Conservation (phyloP, 2,797 vertebrate genomes). For the Craterocephalus amniculus region DNA sequence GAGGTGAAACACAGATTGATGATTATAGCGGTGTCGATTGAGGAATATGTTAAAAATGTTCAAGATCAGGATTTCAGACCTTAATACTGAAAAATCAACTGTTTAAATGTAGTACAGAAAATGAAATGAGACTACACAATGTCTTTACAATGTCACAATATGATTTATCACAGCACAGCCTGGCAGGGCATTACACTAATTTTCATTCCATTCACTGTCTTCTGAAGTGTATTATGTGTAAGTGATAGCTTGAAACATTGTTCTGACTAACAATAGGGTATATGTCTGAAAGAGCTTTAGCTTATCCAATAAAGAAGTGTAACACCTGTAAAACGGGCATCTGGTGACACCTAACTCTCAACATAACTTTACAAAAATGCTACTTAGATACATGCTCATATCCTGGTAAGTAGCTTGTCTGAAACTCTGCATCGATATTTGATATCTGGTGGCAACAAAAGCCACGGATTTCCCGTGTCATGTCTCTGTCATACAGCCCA, state of each 20-base stretch:
- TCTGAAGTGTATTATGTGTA: conserved; percentile 41
- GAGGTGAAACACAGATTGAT: too few relatives aligned
- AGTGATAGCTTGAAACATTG: conserved; percentile 59
- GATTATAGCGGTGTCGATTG: too few relatives aligned
- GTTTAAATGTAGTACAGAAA: not conserved
- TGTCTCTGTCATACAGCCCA: conserved; percentile 30
- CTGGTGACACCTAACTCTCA: conserved; percentile 53
- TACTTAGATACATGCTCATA: conserved; percentile 58
- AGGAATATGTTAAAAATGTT: too few relatives aligned
- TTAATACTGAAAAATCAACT: not conserved
- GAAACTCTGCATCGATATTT: conserved; percentile 54
- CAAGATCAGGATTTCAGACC: not conserved
- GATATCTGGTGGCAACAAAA: conserved; percentile 68
- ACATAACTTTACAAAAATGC: conserved; percentile 27
- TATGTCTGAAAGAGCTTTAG: conserved; percentile 43
- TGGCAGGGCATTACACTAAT: conserved; percentile 7
- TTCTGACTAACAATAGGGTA: conserved; percentile 55
- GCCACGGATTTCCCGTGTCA: conserved; percentile 47
- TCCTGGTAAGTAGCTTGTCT: conserved; percentile 59
- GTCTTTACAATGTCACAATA: not conserved
- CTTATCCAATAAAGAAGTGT: conserved; percentile 55
- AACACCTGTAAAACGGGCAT: conserved; percentile 69
- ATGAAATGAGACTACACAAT: not conserved
- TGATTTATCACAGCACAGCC: not conserved
- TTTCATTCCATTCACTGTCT: conserved; percentile 27